Base-by-base conservation (phyloP, 1,140 invertebrate species). In the Platyura marginata region DNA sequence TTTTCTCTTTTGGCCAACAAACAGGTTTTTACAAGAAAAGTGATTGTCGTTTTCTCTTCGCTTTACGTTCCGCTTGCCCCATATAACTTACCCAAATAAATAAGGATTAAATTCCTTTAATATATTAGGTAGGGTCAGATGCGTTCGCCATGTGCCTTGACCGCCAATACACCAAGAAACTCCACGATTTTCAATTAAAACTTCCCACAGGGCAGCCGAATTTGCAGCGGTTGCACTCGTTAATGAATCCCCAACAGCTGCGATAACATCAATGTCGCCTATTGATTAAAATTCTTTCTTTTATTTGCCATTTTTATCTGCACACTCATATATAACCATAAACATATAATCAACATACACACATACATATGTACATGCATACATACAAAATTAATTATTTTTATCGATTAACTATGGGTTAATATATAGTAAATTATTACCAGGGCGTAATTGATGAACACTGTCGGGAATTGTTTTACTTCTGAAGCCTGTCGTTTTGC, bases 221-320 rank as follows among this genome's bases (percentile, higher is more conserved):
- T 64, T 59, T 9, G 66, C 52, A 19, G 36, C 72, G 35, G 65
- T 62, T 37, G 67, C 72, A 19, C 71, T 71, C 10, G 70, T 71
- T 25, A 80, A 53, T 3, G 73, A 77, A 50, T 80, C 77, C 3
- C 76, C 77, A 40, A 80, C 55, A 10, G 74, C 71, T 1, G 52
- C 75, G 11, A 79, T 56, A 3, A 79, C 59, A 33, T 75, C 67
- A 32, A 79, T 70, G 50, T 79, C 75, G 40, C 67, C 67, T n/a
- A 71, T 25, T 52, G 63, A 13, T 47, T 54, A 1, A 70, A 69
- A 16, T 6, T 29, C 13, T 29, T 29, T 29, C 51, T 44, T 20
- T 42, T 37, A 5, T 41, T 1, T 57, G 43, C 38, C 59, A 50
- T 41, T 41, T n/a, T n/a, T n/a, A n/a, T n/a, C n/a, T 21, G 10